phyloP scores from a whole-genome alignment of 2,888 invertebrate species.

The Apamea crenata region DNA sequence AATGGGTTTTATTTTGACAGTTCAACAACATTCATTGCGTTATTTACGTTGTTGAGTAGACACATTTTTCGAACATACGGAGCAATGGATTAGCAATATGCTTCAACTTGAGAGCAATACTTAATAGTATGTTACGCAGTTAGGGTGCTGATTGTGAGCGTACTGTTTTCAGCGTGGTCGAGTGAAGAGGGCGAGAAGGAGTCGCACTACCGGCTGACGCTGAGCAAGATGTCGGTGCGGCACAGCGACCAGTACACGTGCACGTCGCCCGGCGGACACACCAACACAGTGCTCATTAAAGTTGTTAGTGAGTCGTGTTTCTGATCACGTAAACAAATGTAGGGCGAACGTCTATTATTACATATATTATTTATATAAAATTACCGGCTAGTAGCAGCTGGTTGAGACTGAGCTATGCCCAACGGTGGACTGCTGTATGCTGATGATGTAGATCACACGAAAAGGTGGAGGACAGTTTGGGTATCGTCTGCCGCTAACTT shows the following conservation, averaged over 20 bases:
- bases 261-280: slow-evolving; percentile 94
- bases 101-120: too few relatives aligned
- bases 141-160: background rate
- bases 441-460: background rate
- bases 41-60: too few relatives aligned
- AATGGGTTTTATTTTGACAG: too few relatives aligned
- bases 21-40: too few relatives aligned
- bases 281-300: slow-evolving; percentile 93
- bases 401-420: background rate
- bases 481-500: background rate
- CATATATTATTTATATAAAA: too few relatives aligned
- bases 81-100: too few relatives aligned
- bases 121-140: too few relatives aligned
- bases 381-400: background rate
- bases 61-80: too few relatives aligned
- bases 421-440: background rate
- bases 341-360: background rate
- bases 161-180: slow-evolving; percentile 91
- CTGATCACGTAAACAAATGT: slow-evolving; percentile 11
- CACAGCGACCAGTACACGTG: slow-evolving; percentile 96
- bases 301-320: slow-evolving; percentile 93
- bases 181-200: slow-evolving; percentile 93
- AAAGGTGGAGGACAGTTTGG: background rate
- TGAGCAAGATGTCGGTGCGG: slow-evolving; percentile 95
- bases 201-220: slow-evolving; percentile 95